Conservation (phyloP, 2,113 vertebrate genomes). For the Charadrius vociferus region DNA sequence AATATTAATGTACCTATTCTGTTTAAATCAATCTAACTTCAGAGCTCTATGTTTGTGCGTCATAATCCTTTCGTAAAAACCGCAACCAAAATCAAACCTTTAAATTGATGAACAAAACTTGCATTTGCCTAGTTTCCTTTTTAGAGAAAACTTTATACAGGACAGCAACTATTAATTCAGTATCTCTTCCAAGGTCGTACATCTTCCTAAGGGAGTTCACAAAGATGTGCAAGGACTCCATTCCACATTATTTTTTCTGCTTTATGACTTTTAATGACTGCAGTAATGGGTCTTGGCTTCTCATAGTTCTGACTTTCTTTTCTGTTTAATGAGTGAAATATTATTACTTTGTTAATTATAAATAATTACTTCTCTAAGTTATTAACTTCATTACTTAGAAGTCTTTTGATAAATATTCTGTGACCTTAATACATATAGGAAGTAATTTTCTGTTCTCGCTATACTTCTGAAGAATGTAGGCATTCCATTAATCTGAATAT, state of each 20-base stretch:
- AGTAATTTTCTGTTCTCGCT: neutral
- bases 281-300: neutral
- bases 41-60: neutral
- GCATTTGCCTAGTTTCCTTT: neutral
- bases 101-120: neutral
- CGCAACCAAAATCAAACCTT: neutral
- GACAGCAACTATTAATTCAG: neutral
- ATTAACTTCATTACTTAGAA: constrained; percentile 8
- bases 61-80: neutral
- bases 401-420: constrained; percentile 40
- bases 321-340: constrained; percentile 16
- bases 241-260: neutral
- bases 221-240: constrained; percentile 5
- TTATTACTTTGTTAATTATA: constrained; percentile 43
- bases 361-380: constrained; percentile 10
- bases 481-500: neutral
- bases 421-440: neutral
- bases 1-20: constrained; percentile 29
- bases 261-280: neutral
- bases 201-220: neutral
- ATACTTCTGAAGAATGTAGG: constrained; percentile 26
- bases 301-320: neutral
- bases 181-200: neutral
- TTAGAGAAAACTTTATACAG: neutral
- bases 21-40: constrained; percentile 35